phyloP scores from a whole-genome alignment of 2,888 invertebrate species.

The Rhodophaea formosa region DNA sequence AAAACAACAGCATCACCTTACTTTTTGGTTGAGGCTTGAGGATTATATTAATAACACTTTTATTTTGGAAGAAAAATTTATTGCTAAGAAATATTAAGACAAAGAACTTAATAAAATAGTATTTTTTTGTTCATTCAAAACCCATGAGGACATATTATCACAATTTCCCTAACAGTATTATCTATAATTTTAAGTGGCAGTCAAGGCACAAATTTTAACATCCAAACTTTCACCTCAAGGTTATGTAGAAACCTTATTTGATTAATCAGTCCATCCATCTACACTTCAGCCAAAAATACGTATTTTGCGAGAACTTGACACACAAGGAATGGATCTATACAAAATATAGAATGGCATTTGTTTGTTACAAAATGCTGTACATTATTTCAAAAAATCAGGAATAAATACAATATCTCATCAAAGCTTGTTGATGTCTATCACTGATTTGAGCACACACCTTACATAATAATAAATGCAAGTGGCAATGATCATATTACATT shows the following conservation, averaged over 20 bases:
- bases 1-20: too few species aligned
- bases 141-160: slow-evolving; percentile 53
- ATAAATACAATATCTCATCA: background rate
- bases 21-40: too few species aligned
- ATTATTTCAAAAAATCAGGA: background rate
- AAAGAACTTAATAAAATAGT: slow-evolving; percentile 17
- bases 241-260: slow-evolving; percentile 44
- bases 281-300: slow-evolving; percentile 33
- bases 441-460: slow-evolving; percentile 4
- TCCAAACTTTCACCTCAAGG: slow-evolving; percentile 46
- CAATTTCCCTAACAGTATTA: slow-evolving; percentile 9
- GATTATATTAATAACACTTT: background rate
- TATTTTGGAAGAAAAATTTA: slow-evolving; percentile 28
- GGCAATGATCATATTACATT: slow-evolving; percentile 1
- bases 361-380: background rate
- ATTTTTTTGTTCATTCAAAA: slow-evolving; percentile 40
- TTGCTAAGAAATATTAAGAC: slow-evolving; percentile 36
- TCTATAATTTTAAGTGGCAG: slow-evolving; percentile 16
- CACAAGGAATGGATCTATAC: slow-evolving; percentile 20
- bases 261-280: slow-evolving; percentile 64
- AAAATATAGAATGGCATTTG: slow-evolving; percentile 22
- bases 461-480: slow-evolving; percentile 28
- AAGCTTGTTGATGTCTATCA: background rate
- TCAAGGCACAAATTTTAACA: slow-evolving; percentile 57
- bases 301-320: slow-evolving; percentile 3